These are phyloP conservation scores for Alouatta palliata DNA, from an alignment of 2,113 vertebrate species.

Conservation along the genomic window DNA sequence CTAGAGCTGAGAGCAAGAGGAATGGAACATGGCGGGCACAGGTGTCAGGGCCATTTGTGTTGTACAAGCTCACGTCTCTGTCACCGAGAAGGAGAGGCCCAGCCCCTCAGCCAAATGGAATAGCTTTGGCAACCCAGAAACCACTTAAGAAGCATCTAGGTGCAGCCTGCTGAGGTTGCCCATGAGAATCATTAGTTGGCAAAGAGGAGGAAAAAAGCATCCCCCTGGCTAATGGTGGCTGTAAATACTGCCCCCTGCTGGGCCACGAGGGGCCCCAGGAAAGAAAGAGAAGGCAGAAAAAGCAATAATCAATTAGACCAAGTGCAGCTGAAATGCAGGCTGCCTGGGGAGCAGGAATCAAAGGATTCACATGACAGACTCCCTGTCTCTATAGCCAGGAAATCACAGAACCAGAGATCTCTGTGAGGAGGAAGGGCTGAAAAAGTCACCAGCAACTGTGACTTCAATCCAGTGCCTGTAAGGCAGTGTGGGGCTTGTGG, in stretches of 20 bases:
- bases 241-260: background rate
- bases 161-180: too few relatives aligned
- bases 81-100: background rate
- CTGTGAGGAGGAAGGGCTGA: background rate
- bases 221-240: rapidly evolving
- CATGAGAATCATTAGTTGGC: rapidly evolving
- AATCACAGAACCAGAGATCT: rapidly evolving
- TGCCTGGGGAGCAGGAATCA: background rate
- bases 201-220: background rate
- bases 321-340: rapidly evolving
- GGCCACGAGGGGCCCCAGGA: background rate
- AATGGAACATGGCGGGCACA: rapidly evolving
- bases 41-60: background rate
- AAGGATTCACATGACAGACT: background rate
- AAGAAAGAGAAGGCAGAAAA: background rate
- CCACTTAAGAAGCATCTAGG: background rate
- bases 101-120: background rate
- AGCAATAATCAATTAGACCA: background rate
- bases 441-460: background rate
- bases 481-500: background rate
- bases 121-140: background rate
- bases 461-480: background rate
- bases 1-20: background rate
- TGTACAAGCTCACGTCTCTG: background rate
- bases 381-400: background rate